Evolutionary conservation across 2,113 vertebrate genomes (phyloP), one percentile per base, ranked within the genome.

Genomic region (Picathartes gymnocephalus): DNA sequence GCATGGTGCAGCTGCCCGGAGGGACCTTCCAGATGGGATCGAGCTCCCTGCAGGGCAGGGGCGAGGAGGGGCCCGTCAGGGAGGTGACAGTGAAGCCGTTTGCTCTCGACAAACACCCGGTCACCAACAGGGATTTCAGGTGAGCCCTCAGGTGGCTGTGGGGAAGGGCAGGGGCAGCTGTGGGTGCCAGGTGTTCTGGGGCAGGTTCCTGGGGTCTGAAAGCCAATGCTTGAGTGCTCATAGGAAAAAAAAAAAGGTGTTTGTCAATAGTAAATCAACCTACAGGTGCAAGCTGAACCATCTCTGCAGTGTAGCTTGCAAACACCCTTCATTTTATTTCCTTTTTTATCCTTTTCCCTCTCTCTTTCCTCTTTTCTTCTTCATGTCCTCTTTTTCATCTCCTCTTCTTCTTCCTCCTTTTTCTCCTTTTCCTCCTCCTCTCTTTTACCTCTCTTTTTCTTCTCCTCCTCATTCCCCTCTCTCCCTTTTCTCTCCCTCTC

Each of bases 81-180:
- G 61, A 56, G 33, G 77, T 66, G 77, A 37, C 40, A 2, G 92
- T 99, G 53, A 94, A 93, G 64, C 96, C 98, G 0, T 99, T 99
- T 53, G 92, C 95, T 24, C 97, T 99, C 0, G 99, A 99, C 95
- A 97, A 81, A 79, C 98, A 98, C 62, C 99, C 99, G 0, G 98
- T 99, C 78, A 99, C 99, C 3, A 99, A 99, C 94, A 71, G 96
- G 37, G 97, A 98, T 15, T 99, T 99, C 97, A 99, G 99, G 99
- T 99, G 92, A 60, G 86, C 44, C 65, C 65, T 1, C 30, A 0
- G 37, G 48, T 13, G n/a, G 7, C 31, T 1, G 1, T 2, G 2
- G 60, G 39, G 9, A 47, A 7, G 4, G 5, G 4, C 62, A 13
- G 24, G 28, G 14, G 11, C 16, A 7, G 7, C 2, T 1, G 56